phyloP scores from a whole-genome alignment of 2,113 vertebrate genomes.

The Miniopterus natalensis region DNA sequence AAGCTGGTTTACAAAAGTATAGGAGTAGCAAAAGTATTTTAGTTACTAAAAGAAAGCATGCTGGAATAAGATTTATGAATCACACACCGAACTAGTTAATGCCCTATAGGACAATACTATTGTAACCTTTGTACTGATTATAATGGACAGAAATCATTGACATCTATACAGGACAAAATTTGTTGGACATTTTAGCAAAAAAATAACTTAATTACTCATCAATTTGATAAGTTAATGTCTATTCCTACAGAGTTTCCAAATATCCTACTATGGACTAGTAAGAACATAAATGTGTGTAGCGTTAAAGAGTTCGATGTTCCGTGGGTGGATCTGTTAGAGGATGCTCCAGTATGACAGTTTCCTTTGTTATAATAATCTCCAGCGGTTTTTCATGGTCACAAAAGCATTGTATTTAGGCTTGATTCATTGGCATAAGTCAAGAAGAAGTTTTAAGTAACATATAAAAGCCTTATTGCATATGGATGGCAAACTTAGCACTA shows the following conservation, averaged over 20 bases:
- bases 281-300: background rate
- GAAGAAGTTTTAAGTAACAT: slow-evolving; percentile 46
- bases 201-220: background rate
- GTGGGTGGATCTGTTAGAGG: background rate
- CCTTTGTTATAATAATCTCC: slow-evolving; percentile 10
- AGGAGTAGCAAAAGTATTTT: slow-evolving; percentile 13
- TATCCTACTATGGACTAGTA: background rate
- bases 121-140: background rate
- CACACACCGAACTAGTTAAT: background rate
- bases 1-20: background rate
- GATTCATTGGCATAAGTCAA: slow-evolving; percentile 12
- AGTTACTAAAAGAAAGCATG: background rate
- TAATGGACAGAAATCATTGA: background rate
- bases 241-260: background rate
- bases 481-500: background rate
- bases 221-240: background rate
- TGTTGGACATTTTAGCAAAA: slow-evolving; percentile 36
- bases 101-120: background rate
- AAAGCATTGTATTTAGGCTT: slow-evolving; percentile 18
- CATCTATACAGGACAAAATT: background rate
- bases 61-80: slow-evolving; percentile 34
- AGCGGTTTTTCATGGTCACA: slow-evolving; percentile 5
- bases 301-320: background rate
- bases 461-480: background rate
- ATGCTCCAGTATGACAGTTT: too few relatives aligned